These are phyloP conservation scores for Bombyx huttoni DNA, from an alignment of 2,888 invertebrate genomes.

Conservation along the genomic window DNA sequence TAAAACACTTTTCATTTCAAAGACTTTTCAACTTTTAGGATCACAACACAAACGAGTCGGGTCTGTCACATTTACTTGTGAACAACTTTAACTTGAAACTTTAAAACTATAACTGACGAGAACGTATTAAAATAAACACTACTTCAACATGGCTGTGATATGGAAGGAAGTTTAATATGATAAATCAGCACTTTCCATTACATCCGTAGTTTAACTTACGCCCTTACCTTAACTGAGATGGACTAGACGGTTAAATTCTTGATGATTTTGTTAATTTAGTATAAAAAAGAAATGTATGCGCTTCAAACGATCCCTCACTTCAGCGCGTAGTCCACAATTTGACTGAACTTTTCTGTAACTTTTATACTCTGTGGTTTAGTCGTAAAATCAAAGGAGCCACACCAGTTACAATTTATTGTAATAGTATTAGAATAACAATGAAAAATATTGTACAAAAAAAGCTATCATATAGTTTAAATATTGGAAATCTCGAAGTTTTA, in stretches of 20 bases:
- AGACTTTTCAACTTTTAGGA: slow-evolving; percentile 61
- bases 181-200: slow-evolving; percentile 69
- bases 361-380: too few relatives aligned
- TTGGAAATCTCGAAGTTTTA: too few relatives aligned
- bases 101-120: slow-evolving; percentile 58
- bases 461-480: too few relatives aligned
- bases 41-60: slow-evolving; percentile 69
- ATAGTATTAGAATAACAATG: too few relatives aligned
- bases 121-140: slow-evolving; percentile 70
- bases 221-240: slow-evolving; percentile 70
- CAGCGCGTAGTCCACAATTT: slow-evolving; percentile 39
- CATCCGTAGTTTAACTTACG: slow-evolving; percentile 65
- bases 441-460: too few relatives aligned
- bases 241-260: slow-evolving; percentile 61
- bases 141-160: slow-evolving; percentile 72
- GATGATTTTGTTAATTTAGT: slow-evolving; percentile 45
- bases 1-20: slow-evolving; percentile 68
- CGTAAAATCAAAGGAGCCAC: too few relatives aligned
- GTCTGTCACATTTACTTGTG: slow-evolving; percentile 71
- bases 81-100: slow-evolving; percentile 64
- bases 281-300: slow-evolving; percentile 20
- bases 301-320: slow-evolving; percentile 33
- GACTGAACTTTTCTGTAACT: too few relatives aligned
- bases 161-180: slow-evolving; percentile 67
- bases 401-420: too few relatives aligned